phyloP scores from a whole-genome alignment of 1,140 invertebrate genomes.

The Piezodorus guildinii region DNA sequence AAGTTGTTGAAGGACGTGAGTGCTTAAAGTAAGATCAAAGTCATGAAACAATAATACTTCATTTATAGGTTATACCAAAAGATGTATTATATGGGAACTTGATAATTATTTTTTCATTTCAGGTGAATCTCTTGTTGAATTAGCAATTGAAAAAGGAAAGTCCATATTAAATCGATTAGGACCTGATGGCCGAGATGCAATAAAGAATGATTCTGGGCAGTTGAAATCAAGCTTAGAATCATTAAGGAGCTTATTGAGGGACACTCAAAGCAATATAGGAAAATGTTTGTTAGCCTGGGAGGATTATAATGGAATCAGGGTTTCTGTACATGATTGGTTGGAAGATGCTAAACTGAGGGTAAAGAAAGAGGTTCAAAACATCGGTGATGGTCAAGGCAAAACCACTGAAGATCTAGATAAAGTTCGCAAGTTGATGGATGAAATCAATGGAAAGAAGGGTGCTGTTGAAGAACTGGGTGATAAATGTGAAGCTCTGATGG shows the following conservation, averaged over 20 bases:
- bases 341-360: constrained; percentile 31
- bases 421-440: constrained; percentile 59
- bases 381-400: constrained; percentile 61
- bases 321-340: constrained; percentile 67
- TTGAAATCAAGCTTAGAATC: constrained; percentile 78
- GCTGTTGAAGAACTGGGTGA: constrained; percentile 74
- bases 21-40: no score
- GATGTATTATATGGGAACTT: no score
- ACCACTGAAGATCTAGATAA: constrained; percentile 64
- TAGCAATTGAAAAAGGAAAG: constrained; percentile 62
- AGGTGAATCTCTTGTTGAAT: constrained; percentile 59
- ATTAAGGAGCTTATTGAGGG: constrained; percentile 65
- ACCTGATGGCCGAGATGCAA: constrained; percentile 70
- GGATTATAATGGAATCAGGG: constrained; percentile 64
- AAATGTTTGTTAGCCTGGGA: constrained; percentile 78
- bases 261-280: constrained; percentile 62
- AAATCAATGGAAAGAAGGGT: constrained; percentile 64
- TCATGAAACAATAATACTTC: no score
- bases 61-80: no score
- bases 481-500: constrained; percentile 73
- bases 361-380: constrained; percentile 34
- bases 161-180: constrained; percentile 69
- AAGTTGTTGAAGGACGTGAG: no score
- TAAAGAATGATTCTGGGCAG: constrained; percentile 73
- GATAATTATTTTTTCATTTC: not conserved